Percentiles rank a stretch among this genome's conserved stretches.
Conservation (phyloP, 2,797 vertebrate genomes). For the Poliocrania exsul region DNA sequence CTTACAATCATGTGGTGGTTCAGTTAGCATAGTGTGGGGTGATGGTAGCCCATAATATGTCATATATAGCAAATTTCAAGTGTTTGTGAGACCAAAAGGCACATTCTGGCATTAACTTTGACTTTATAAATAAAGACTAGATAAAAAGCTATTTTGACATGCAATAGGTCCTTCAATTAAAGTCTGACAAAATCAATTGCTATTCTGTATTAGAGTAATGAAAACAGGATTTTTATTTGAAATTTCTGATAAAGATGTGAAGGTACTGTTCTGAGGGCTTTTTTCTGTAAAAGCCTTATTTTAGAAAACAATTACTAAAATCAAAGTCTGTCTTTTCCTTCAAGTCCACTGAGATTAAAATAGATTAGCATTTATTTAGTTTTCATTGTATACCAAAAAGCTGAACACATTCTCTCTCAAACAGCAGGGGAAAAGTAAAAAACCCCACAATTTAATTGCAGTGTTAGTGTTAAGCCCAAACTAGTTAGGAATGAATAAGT, state of each 20-base stretch:
- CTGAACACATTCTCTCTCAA: conserved; percentile 66
- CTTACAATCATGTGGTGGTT: neutral
- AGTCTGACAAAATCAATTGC: conserved; percentile 58
- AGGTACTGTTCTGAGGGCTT: neutral
- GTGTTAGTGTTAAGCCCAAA: conserved; percentile 34
- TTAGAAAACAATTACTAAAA: conserved; percentile 68
- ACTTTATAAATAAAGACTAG: conserved; percentile 41
- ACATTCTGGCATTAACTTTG: neutral
- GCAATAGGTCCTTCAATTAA: conserved; percentile 40
- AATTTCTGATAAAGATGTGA: conserved; percentile 50
- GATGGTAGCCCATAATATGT: neutral
- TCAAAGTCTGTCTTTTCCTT: conserved; percentile 59
- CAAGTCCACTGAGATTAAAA: conserved; percentile 52
- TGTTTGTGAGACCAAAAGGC: neutral
- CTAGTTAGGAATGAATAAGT: conserved; percentile 44
- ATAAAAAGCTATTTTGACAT: conserved; percentile 53
- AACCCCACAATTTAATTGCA: conserved; percentile 66
- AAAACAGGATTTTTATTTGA: conserved; percentile 67
- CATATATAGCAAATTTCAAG: neutral
- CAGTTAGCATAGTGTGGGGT: neutral
- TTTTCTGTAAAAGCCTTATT: conserved; percentile 29
- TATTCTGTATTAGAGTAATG: conserved; percentile 38
- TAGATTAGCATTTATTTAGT: conserved; percentile 53
- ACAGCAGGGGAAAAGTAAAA: conserved; percentile 63
- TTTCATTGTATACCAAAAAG: conserved; percentile 63